Evolutionary conservation across 2,888 invertebrate species (phyloP).

Genomic region (Endotricha flammealis): DNA sequence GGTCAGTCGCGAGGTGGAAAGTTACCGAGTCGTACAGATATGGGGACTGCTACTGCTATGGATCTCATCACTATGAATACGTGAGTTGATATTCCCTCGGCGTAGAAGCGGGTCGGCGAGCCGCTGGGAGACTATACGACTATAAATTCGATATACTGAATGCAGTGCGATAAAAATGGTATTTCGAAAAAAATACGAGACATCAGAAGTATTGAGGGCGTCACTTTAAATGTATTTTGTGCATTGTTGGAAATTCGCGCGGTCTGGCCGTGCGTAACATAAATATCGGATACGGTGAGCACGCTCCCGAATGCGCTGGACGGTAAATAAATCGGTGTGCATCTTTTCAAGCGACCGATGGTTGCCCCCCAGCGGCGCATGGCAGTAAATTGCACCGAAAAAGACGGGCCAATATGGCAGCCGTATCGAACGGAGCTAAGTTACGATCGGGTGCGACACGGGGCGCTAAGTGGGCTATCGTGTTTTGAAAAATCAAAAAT

Average conservation of each 20-base stretch:
- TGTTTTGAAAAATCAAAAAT: conserved; percentile 67
- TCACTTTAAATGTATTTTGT: conserved; percentile 61
- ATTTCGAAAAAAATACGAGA: conserved; percentile 58
- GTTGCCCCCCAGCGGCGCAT: conserved; percentile 54
- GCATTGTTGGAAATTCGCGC: conserved; percentile 63
- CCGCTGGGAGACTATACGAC: conserved; percentile 26
- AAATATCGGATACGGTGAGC: conserved; percentile 64
- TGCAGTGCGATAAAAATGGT: conserved; percentile 51
- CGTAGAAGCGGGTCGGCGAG: conserved; percentile 19
- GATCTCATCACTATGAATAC: conserved; percentile 9
- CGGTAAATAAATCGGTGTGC: conserved; percentile 48
- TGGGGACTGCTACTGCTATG: conserved; percentile 27
- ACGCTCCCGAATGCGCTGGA: conserved; percentile 56
- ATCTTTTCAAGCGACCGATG: conserved; percentile 53
- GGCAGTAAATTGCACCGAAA: conserved; percentile 70
- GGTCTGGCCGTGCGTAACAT: conserved; percentile 51
- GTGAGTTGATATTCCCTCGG: conserved; percentile 24
- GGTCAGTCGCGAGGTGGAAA: conserved; percentile 36
- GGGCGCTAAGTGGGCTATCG: conserved; percentile 72
- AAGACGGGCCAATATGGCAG: conserved; percentile 65
- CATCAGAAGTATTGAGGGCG: conserved; percentile 52
- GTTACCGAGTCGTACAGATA: conserved; percentile 30
- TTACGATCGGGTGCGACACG: conserved; percentile 64
- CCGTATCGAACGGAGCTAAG: conserved; percentile 65
- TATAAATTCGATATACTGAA: conserved; percentile 46